A percentile compares a stretch with the other conserved stretches of the same genome.
Evolutionary conservation across 2,888 invertebrate genomes (phyloP).

Genomic region (Drosophila affinis): DNA sequence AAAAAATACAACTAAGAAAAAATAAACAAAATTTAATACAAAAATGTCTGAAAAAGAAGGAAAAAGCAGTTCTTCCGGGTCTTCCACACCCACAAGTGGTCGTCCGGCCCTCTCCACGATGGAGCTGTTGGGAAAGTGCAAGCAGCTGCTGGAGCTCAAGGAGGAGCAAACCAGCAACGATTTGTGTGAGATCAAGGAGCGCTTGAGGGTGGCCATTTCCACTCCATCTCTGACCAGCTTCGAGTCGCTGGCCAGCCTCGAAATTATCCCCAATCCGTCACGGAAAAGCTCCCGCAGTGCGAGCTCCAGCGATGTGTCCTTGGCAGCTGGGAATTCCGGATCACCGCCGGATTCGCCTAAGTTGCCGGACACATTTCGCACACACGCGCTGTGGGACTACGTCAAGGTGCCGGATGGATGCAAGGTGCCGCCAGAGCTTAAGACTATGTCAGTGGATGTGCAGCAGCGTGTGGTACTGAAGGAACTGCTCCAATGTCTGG

Average conservation of each 20-base stretch:
- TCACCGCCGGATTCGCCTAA: constrained; percentile 19
- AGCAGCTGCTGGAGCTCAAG: background rate
- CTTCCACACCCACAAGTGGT: constrained; percentile 69
- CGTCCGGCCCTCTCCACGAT: background rate
- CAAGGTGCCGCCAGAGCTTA: constrained; percentile 65
- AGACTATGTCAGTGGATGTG: constrained; percentile 87
- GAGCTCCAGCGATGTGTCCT: background rate
- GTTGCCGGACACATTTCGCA: constrained; percentile 49
- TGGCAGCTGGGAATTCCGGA: background rate
- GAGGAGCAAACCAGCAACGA: constrained; percentile 48
- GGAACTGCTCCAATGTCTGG: constrained; percentile 92
- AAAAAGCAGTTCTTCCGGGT: background rate
- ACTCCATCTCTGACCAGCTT: constrained; percentile 47
- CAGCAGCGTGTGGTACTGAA: constrained; percentile 93
- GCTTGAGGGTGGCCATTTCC: constrained; percentile 81
- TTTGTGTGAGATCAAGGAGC: constrained; percentile 82
- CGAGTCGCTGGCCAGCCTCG: constrained; percentile 22
- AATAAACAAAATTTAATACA: too few species aligned
- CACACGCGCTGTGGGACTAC: constrained; percentile 79
- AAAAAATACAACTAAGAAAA: too few species aligned
- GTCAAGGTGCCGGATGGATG: constrained; percentile 65
- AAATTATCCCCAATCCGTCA: background rate
- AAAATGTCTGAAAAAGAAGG: background rate
- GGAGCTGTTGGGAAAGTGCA: constrained; percentile 17
- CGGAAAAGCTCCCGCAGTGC: background rate